Conservation (phyloP, 2,797 vertebrate genomes). For the Rhincodon typus region DNA sequence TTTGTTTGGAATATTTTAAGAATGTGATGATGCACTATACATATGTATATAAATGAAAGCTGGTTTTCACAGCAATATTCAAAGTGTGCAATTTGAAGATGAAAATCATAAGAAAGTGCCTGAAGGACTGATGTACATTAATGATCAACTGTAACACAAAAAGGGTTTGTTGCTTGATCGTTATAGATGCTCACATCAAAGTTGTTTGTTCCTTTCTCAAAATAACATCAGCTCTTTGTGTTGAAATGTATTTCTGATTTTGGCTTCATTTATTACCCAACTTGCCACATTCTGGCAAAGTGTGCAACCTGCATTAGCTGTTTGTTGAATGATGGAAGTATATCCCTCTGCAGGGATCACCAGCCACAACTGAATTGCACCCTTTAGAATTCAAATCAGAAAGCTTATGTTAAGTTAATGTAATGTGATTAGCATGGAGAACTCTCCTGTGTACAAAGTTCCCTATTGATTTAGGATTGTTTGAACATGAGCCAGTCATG, state of each 20-base stretch:
- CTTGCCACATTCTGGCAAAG: background rate
- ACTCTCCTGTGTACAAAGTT: background rate
- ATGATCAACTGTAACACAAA: background rate
- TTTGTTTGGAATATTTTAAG: background rate
- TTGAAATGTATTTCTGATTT: background rate
- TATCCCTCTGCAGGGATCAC: background rate
- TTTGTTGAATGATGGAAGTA: background rate
- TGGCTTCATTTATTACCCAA: background rate
- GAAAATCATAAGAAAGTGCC: background rate
- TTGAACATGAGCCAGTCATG: conserved; percentile 2
- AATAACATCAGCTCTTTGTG: background rate
- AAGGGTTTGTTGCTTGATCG: background rate
- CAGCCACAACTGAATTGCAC: background rate
- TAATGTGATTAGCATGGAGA: background rate
- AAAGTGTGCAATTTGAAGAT: background rate
- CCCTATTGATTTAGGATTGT: background rate
- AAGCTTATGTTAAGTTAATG: background rate
- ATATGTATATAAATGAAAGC: too few species aligned
- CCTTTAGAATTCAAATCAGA: background rate
- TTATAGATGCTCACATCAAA: background rate
- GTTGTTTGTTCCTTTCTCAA: background rate
- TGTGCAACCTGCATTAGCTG: background rate
- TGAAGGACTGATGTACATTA: background rate
- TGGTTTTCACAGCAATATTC: background rate
- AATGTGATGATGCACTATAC: background rate